A percentile compares a stretch with the other conserved stretches of the same genome.
Conservation (phyloP, 2,888 invertebrate genomes). For the Parasteatoda lunata region DNA sequence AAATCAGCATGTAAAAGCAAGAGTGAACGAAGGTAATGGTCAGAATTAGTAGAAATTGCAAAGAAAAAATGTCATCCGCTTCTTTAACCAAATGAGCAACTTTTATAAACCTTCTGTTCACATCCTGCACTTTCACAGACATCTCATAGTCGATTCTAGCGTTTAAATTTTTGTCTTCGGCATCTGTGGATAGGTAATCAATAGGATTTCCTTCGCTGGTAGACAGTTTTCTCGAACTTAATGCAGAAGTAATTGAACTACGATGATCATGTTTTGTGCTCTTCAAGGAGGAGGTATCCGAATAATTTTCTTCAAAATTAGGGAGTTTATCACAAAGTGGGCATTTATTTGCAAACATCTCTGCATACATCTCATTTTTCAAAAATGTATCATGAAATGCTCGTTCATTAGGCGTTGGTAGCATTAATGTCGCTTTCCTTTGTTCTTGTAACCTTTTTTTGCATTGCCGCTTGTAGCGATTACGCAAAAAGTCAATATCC, state of each 20-base stretch:
- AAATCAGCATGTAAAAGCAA: conserved; percentile 37
- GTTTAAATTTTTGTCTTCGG: background rate
- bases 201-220: background rate
- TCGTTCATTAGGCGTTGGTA: background rate
- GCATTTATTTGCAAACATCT: background rate
- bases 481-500: background rate
- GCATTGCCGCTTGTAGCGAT: background rate
- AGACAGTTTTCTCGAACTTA: background rate
- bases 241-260: no score
- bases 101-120: conserved; percentile 23
- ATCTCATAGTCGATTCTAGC: background rate
- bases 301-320: no score
- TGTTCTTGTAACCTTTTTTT: background rate
- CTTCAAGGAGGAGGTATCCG: no score
- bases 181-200: background rate
- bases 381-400: background rate
- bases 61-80: conserved; percentile 43
- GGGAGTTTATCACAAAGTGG: background rate
- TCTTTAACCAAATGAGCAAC: conserved; percentile 39
- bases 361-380: background rate
- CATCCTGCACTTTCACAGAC: conserved; percentile 36
- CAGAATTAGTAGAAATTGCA: conserved; percentile 27
- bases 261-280: no score
- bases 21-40: conserved; percentile 45
- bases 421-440: background rate